Evolutionary conservation across 2,113 vertebrate species (phyloP).

Genomic region (Progne subis): DNA sequence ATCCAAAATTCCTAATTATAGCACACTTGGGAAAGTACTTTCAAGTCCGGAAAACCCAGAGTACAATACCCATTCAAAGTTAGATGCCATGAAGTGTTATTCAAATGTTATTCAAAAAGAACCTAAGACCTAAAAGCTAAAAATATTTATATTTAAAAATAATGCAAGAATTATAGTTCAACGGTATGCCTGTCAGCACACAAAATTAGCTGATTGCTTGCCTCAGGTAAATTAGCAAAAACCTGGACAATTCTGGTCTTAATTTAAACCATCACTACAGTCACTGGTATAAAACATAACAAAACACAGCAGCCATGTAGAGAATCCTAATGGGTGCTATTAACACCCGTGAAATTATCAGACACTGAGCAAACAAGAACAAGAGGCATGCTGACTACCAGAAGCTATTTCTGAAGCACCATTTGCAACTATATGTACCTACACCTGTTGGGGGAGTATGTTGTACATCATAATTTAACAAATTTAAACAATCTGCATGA

Average conservation of each 20-base stretch:
- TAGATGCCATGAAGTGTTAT: neutral
- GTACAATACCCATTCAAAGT: neutral
- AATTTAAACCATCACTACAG: neutral
- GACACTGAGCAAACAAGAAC: neutral
- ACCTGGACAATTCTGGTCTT: neutral
- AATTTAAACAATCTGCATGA: neutral
- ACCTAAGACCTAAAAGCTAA: neutral
- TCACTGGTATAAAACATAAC: neutral
- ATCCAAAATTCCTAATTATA: neutral
- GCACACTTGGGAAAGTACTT: neutral
- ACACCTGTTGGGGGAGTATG: neutral
- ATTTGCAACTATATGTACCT: neutral
- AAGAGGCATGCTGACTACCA: neutral
- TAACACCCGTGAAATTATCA: neutral
- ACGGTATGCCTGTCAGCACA: neutral
- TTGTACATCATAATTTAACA: neutral
- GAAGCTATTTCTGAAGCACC: neutral
- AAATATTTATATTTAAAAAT: neutral
- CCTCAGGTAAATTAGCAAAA: neutral
- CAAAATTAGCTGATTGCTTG: neutral
- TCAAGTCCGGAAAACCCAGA: neutral
- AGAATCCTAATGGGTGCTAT: neutral
- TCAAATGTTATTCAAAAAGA: neutral
- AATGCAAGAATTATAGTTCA: neutral
- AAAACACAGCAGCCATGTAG: fast-evolving